Percentiles rank a stretch among this genome's conserved stretches.
Evolutionary conservation across 2,888 invertebrate species (phyloP).

Genomic region (Hetaerina titia): DNA sequence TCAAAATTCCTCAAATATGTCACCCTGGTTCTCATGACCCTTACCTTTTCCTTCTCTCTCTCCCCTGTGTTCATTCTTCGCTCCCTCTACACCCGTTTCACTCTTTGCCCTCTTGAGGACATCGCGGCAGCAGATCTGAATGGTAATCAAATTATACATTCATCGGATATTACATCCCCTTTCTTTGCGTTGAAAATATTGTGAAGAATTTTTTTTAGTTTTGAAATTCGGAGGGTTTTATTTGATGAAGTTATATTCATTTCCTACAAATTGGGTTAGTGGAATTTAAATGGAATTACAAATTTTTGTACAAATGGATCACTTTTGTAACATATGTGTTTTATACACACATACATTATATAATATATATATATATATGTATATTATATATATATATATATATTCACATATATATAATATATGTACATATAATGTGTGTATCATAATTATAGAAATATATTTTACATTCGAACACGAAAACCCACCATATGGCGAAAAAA

Average conservation of each 20-base stretch:
- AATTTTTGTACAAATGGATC: background rate
- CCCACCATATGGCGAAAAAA: too few relatives aligned
- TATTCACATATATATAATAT: too few relatives aligned
- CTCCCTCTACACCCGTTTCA: background rate
- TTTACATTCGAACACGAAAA: too few relatives aligned
- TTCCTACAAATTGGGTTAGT: constrained; percentile 44
- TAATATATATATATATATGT: too few relatives aligned
- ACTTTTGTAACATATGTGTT: background rate
- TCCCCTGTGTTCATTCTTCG: background rate
- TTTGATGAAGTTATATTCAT: constrained; percentile 45
- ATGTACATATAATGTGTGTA: too few relatives aligned
- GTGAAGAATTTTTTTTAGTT: background rate
- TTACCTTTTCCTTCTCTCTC: background rate
- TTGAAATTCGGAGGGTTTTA: background rate
- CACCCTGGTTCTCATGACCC: background rate
- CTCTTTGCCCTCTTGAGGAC: background rate
- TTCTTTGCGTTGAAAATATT: background rate
- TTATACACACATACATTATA: too few relatives aligned
- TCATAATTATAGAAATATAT: too few relatives aligned
- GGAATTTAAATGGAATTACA: constrained; percentile 34
- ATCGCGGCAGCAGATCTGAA: background rate
- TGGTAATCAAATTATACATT: constrained; percentile 61
- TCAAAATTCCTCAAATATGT: background rate
- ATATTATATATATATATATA: too few relatives aligned
- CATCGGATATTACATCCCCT: constrained; percentile 50